Conservation (phyloP, 2,888 invertebrate genomes). For the Achlya flavicornis region DNA sequence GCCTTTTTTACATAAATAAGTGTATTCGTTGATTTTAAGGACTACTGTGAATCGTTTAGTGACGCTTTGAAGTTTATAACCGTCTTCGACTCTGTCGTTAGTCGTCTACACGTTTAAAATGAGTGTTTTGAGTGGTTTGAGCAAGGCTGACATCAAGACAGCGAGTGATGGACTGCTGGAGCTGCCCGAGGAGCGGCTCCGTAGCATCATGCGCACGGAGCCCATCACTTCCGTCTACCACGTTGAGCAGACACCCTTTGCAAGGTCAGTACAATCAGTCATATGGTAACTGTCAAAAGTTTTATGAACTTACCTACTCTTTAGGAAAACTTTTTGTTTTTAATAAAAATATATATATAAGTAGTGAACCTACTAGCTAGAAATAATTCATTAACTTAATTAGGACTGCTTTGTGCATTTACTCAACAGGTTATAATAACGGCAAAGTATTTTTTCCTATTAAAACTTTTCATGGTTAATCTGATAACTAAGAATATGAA, state of each 20-base stretch:
- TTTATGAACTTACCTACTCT: slow-evolving; percentile 26
- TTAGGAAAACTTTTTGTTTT: background rate
- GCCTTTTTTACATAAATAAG: slow-evolving; percentile 74
- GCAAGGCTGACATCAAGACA: slow-evolving; percentile 83
- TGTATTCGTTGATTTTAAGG: slow-evolving; percentile 79
- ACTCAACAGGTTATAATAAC: slow-evolving; percentile 2
- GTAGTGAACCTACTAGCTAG: no score
- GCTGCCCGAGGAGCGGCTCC: slow-evolving; percentile 87
- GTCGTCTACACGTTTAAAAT: slow-evolving; percentile 81
- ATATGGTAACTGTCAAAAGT: slow-evolving; percentile 31
- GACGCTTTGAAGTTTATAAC: slow-evolving; percentile 66
- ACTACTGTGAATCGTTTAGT: slow-evolving; percentile 79
- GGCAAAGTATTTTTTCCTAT: no score
- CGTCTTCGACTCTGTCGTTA: slow-evolving; percentile 70
- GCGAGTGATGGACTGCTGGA: slow-evolving; percentile 89
- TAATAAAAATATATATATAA: no score
- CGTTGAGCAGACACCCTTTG: slow-evolving; percentile 93
- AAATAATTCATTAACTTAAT: slow-evolving; percentile 8
- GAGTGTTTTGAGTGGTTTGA: slow-evolving; percentile 82
- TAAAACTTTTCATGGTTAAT: slow-evolving; percentile 38
- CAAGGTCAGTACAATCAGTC: slow-evolving; percentile 85
- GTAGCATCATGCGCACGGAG: slow-evolving; percentile 87
- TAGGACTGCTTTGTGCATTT: background rate
- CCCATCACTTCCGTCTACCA: slow-evolving; percentile 90
- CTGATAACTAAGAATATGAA: slow-evolving; percentile 23